Conservation (phyloP, 2,888 invertebrate species). For the Athalia cordata region DNA sequence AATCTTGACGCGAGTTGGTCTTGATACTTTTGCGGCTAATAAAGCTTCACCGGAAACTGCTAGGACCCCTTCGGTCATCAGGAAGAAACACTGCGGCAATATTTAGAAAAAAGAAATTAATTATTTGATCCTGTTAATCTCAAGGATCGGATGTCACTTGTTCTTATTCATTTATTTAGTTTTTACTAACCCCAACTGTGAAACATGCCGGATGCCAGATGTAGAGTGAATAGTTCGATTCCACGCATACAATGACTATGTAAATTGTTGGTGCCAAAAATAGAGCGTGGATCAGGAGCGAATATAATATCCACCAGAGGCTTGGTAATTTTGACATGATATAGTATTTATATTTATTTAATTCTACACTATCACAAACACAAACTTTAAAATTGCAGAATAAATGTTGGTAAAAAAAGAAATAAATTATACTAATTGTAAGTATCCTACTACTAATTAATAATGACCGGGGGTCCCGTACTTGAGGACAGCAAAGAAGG, state of each 20-base stretch:
- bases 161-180: not conserved
- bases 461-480: too few relatives aligned
- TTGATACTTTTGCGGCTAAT: slow-evolving; percentile 57
- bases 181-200: slow-evolving; percentile 65
- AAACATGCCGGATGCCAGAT: slow-evolving; percentile 70
- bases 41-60: slow-evolving; percentile 66
- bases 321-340: not conserved
- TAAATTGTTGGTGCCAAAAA: slow-evolving; percentile 66
- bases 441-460: too few relatives aligned
- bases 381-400: too few relatives aligned
- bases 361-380: too few relatives aligned
- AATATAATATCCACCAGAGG: not conserved
- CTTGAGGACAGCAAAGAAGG: too few relatives aligned
- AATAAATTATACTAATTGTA: too few relatives aligned
- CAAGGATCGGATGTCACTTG: too few relatives aligned
- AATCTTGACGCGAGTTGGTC: slow-evolving; percentile 60
- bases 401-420: too few relatives aligned
- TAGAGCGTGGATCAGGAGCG: slow-evolving; percentile 57
- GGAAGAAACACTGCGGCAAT: slow-evolving; percentile 60
- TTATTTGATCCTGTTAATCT: too few relatives aligned
- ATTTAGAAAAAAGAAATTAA: too few relatives aligned
- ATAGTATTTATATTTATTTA: too few relatives aligned
- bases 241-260: slow-evolving; percentile 61
- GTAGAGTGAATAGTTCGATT: slow-evolving; percentile 58
- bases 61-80: slow-evolving; percentile 65